Percentiles rank a stretch among this genome's conserved stretches.
Conservation (phyloP, 1,140 invertebrate genomes). For the Fopius arisanus region DNA sequence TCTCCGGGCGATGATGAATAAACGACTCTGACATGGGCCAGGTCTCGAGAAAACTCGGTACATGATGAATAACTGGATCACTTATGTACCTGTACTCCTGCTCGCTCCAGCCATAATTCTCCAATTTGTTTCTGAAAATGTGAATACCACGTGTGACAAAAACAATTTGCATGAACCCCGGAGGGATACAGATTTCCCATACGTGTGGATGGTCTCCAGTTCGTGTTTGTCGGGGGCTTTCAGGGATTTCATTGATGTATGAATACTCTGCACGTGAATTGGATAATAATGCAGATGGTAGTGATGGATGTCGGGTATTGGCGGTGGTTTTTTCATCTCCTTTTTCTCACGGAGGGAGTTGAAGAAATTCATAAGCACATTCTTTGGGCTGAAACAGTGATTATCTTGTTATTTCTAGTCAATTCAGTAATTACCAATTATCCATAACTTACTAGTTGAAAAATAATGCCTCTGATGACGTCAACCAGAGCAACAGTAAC, state of each 20-base stretch:
- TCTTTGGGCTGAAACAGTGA: conserved; percentile 26
- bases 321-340: conserved; percentile 27
- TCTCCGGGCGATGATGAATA: not conserved
- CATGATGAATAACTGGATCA: conserved; percentile 42
- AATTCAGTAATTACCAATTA: not conserved
- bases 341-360: conserved; percentile 32
- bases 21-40: not conserved
- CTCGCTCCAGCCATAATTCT: conserved; percentile 43
- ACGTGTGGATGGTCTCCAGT: conserved; percentile 45
- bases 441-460: conserved; percentile 19
- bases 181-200: conserved; percentile 24
- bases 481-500: not conserved
- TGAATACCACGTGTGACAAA: conserved; percentile 13
- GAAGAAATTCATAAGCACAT: conserved; percentile 25
- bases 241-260: conserved; percentile 13
- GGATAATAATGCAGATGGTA: conserved; percentile 54
- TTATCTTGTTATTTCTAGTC: not conserved
- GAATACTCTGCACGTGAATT: conserved; percentile 24
- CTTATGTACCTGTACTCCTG: conserved; percentile 40
- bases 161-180: conserved; percentile 10
- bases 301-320: conserved; percentile 45
- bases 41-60: conserved; percentile 7
- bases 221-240: conserved; percentile 42
- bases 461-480: conserved; percentile 18
- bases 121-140: conserved; percentile 42